Base-by-base conservation (phyloP, 2,888 invertebrate species). In the Onthophagus sagittarius region DNA sequence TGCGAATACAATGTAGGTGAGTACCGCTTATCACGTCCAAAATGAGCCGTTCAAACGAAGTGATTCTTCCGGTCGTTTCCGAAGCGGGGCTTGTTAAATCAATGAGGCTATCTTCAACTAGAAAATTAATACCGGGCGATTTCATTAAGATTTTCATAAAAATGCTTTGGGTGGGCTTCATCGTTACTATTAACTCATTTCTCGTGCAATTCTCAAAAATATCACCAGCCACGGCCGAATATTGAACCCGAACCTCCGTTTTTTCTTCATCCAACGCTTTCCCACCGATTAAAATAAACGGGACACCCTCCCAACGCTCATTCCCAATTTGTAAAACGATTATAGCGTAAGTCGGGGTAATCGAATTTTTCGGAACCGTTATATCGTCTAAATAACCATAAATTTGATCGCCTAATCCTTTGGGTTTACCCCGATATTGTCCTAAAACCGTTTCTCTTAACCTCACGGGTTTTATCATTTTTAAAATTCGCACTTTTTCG, bases 91-190 rank as follows among this genome's bases (percentile, higher is more conserved):
- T 92, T 0, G 97, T 97, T 9, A 98, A 88, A 85, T 98, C 98
- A 75, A 98, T 86, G 84, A 98, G 98, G 0, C 97, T 97, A 87
- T 98, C 97, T 82, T 97, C 96, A 84, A 97, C 90, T 76, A 95
- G 94, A 84, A 98, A 97, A 69, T 93, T 92, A 88, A 97, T 96
- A 67, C 98, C 98, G 0, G 98, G 98, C 14, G 93, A 92, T 85
- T 98, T 98, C 69, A 94, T 94, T 96, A 97, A 98, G 88, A 98
- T 89, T 86, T 98, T 98, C 77, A 96, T 89, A 85, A 98, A 98
- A 32, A 98, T 89, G 3, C 98, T 98, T 86, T 98, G 98, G 63
- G 96, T 95, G 0, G 98, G 98, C 84, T 98, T 97, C 0, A 98
- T 97, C 77, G 98, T 89, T 79, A 98, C 94, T 0, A 98, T 98